Percentiles rank a stretch among this genome's conserved stretches.
Conservation (phyloP, 2,888 invertebrate genomes). For the Hyppa rectilinea region DNA sequence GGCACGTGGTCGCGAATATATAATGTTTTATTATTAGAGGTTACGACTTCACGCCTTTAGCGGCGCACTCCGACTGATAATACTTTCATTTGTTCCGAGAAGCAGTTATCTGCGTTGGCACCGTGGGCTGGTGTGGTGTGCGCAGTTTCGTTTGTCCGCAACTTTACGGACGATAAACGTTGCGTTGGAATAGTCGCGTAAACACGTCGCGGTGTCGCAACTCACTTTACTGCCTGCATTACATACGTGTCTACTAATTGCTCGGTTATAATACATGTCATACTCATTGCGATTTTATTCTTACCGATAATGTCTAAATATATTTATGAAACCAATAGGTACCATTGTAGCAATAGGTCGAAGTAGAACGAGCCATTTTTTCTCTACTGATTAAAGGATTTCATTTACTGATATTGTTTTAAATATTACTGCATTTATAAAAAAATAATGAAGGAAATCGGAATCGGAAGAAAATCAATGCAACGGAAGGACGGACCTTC, state of each 20-base stretch:
- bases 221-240: constrained; percentile 50
- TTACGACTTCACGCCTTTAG: constrained; percentile 89
- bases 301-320: constrained; percentile 10
- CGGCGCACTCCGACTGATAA: constrained; percentile 85
- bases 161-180: constrained; percentile 67
- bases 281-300: constrained; percentile 28
- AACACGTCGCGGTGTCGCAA: constrained; percentile 58
- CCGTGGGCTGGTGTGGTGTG: constrained; percentile 52
- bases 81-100: constrained; percentile 88
- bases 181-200: constrained; percentile 65
- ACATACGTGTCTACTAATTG: constrained; percentile 63
- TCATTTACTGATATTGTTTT: too few relatives aligned
- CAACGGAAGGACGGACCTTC: too few relatives aligned
- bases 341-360: too few relatives aligned
- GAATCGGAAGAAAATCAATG: too few relatives aligned
- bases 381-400: too few relatives aligned
- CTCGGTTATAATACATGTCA: constrained; percentile 27
- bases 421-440: too few relatives aligned
- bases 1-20: constrained; percentile 90
- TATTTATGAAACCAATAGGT: too few relatives aligned
- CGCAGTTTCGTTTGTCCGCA: constrained; percentile 68
- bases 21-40: constrained; percentile 89
- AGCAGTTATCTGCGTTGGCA: constrained; percentile 80
- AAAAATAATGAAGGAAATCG: too few relatives aligned
- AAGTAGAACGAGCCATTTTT: too few relatives aligned